Evolutionary conservation across 2,113 vertebrate genomes (phyloP).

Genomic region (Bubo bubo): DNA sequence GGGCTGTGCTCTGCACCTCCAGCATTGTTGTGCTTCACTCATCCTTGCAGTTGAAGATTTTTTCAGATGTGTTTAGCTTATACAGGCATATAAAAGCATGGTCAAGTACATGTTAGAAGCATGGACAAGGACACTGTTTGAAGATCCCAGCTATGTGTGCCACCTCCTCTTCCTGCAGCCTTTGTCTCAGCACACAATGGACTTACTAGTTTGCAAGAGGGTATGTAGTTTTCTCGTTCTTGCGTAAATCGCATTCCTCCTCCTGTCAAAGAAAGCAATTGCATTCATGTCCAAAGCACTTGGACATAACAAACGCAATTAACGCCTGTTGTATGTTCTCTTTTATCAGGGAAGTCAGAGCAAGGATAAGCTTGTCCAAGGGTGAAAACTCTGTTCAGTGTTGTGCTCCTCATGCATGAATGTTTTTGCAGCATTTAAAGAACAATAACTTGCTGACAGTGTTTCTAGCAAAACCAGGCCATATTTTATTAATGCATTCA

Average conservation of each 20-base stretch:
- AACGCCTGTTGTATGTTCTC: not conserved
- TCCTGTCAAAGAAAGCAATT: not conserved
- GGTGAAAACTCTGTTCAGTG: not conserved
- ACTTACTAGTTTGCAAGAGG: not conserved
- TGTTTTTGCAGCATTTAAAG: not conserved
- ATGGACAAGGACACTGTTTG: not conserved
- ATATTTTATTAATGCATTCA: not conserved
- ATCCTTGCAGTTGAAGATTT: not conserved
- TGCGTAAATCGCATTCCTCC: not conserved
- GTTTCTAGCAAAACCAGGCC: not conserved
- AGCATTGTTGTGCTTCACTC: accelerated
- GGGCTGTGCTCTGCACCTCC: not conserved
- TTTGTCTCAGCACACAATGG: not conserved
- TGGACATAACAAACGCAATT: not conserved
- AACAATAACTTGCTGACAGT: constrained; percentile 20
- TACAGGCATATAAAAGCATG: not conserved
- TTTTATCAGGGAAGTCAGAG: not conserved
- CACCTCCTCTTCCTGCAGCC: not conserved
- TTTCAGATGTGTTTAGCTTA: not conserved
- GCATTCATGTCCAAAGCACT: not conserved
- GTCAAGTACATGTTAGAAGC: not conserved
- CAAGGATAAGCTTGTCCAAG: not conserved
- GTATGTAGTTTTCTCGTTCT: not conserved
- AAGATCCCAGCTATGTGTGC: not conserved
- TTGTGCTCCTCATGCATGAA: not conserved